Conservation (phyloP, 2,113 vertebrate species). For the Prolemur simus region DNA sequence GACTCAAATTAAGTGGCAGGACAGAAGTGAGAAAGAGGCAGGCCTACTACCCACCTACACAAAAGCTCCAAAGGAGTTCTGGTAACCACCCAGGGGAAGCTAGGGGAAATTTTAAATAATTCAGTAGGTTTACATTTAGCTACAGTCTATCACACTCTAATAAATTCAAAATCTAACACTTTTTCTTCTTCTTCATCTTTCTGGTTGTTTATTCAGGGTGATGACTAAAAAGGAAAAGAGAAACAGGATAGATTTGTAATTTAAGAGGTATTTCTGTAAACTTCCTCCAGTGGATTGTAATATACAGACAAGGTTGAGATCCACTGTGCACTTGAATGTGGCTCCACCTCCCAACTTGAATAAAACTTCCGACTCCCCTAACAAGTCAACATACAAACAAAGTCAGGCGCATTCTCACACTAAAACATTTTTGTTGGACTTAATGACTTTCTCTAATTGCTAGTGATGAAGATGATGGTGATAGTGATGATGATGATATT, state of each 20-base stretch:
- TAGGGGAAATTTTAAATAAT: neutral
- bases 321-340: neutral
- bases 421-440: neutral
- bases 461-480: neutral
- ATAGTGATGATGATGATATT: neutral
- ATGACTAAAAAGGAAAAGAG: neutral
- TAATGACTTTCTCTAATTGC: neutral
- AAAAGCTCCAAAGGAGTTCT: neutral
- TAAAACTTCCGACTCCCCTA: neutral
- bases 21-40: neutral
- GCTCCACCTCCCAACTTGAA: neutral
- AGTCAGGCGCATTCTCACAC: neutral
- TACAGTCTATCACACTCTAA: neutral
- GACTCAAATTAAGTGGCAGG: neutral
- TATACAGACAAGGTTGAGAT: neutral
- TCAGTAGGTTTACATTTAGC: neutral
- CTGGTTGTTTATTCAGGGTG: neutral
- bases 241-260: neutral
- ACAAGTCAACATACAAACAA: neutral
- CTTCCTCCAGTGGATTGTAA: neutral
- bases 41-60: neutral
- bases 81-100: neutral
- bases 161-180: neutral
- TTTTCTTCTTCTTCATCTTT: neutral
- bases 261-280: neutral